A percentile compares a stretch with the other conserved stretches of the same genome.
Conservation (phyloP, 2,888 invertebrate genomes). For the Yponomeuta plumbellus region DNA sequence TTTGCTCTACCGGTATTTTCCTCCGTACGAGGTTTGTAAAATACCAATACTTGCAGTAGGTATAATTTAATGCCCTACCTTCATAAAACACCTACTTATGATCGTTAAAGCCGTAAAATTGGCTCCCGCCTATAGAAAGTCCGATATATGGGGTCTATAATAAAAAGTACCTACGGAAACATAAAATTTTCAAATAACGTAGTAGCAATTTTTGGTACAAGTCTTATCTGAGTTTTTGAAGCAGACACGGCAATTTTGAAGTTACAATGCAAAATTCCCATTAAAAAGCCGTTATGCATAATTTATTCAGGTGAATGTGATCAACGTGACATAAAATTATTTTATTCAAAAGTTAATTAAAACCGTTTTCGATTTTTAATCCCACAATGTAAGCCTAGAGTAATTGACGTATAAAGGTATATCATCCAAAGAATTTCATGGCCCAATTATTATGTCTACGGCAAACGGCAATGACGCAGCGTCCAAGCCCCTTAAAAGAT, state of each 20-base stretch:
- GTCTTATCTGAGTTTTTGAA: slow-evolving; percentile 27
- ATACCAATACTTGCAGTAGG: slow-evolving; percentile 13
- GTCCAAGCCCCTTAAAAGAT: slow-evolving; percentile 15
- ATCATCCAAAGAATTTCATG: too few relatives aligned
- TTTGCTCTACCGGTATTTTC: too few relatives aligned
- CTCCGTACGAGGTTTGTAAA: too few relatives aligned
- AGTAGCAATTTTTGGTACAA: slow-evolving; percentile 56
- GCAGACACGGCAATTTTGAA: slow-evolving; percentile 18
- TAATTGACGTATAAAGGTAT: too few relatives aligned
- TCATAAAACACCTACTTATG: slow-evolving; percentile 62
- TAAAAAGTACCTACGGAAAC: slow-evolving; percentile 45
- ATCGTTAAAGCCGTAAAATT: slow-evolving; percentile 60
- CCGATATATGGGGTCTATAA: slow-evolving; percentile 61
- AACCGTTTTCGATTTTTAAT: too few relatives aligned
- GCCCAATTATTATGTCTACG: too few relatives aligned
- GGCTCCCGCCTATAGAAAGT: slow-evolving; percentile 56
- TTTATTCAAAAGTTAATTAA: background rate
- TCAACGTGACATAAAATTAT: background rate
- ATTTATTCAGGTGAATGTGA: background rate
- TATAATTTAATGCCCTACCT: slow-evolving; percentile 27
- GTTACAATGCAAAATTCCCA: background rate
- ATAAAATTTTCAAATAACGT: slow-evolving; percentile 58
- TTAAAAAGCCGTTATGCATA: background rate
- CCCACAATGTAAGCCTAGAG: too few relatives aligned
- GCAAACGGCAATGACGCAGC: too few relatives aligned